These are phyloP conservation scores for Urocyon cinereoargenteus DNA, from an alignment of 2,797 vertebrate species.

Conservation along the genomic window DNA sequence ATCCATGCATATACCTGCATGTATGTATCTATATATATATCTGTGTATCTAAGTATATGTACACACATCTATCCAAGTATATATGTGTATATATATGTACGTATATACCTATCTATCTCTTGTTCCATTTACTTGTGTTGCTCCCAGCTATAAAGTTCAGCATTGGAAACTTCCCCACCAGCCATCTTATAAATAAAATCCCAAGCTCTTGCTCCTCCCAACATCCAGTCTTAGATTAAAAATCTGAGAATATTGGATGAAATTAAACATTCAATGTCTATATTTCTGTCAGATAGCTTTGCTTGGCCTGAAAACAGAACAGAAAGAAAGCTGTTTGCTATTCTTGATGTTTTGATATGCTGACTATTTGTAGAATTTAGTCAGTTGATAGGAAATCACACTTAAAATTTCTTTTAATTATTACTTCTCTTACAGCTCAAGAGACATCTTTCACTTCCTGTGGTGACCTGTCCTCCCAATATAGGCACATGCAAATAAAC, in stretches of 20 bases:
- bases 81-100: background rate
- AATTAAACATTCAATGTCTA: background rate
- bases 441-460: background rate
- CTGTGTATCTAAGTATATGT: background rate
- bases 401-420: conserved; percentile 43
- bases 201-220: background rate
- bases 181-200: background rate
- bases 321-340: background rate
- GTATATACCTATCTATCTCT: background rate
- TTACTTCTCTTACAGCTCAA: background rate
- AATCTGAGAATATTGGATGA: background rate
- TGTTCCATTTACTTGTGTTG: background rate
- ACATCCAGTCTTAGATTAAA: conserved; percentile 10
- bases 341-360: background rate
- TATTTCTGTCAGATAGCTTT: background rate
- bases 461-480: background rate
- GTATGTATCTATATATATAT: background rate
- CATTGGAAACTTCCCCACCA: background rate
- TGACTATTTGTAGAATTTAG: background rate
- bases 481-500: background rate
- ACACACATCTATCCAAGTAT: background rate
- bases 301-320: background rate
- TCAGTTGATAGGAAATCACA: background rate
- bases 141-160: background rate
- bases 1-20: background rate